Conservation (phyloP, 2,888 invertebrate species). For the Sesia bembeciformis region DNA sequence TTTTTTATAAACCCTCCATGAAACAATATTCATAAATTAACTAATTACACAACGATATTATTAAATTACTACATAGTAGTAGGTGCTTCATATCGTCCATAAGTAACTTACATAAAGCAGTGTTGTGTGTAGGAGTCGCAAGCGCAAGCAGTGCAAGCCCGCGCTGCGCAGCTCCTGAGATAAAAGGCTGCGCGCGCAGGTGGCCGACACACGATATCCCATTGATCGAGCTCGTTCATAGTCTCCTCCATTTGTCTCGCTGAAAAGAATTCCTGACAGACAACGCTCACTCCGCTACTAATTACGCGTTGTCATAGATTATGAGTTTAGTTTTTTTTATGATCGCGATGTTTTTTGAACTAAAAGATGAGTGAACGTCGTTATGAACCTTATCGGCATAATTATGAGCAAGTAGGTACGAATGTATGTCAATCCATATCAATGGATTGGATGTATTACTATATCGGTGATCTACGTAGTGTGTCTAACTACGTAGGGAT, state of each 20-base stretch:
- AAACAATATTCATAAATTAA: no score
- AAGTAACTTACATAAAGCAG: no score
- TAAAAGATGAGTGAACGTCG: not conserved
- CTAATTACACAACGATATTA: no score
- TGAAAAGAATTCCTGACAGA: constrained; percentile 68
- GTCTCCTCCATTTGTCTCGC: constrained; percentile 57
- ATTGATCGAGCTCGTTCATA: constrained; percentile 48
- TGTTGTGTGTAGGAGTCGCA: not conserved
- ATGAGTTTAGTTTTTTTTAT: constrained; percentile 2
- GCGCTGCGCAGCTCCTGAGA: constrained; percentile 2
- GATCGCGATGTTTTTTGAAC: not conserved
- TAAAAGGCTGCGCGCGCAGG: constrained; percentile 38
- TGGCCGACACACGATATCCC: constrained; percentile 70
- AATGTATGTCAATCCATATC: no score
- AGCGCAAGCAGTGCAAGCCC: constrained; percentile 2
- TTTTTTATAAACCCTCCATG: no score
- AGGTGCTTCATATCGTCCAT: no score
- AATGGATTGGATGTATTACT: no score
- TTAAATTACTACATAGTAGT: no score
- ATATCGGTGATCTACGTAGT: no score
- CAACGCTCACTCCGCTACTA: constrained; percentile 64
- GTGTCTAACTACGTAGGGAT: no score
- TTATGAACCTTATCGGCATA: not conserved
- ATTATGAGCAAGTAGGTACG: not conserved
- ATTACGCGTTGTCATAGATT: constrained; percentile 55